Conservation (phyloP, 2,113 vertebrate genomes). For the Phyllostomus discolor region DNA sequence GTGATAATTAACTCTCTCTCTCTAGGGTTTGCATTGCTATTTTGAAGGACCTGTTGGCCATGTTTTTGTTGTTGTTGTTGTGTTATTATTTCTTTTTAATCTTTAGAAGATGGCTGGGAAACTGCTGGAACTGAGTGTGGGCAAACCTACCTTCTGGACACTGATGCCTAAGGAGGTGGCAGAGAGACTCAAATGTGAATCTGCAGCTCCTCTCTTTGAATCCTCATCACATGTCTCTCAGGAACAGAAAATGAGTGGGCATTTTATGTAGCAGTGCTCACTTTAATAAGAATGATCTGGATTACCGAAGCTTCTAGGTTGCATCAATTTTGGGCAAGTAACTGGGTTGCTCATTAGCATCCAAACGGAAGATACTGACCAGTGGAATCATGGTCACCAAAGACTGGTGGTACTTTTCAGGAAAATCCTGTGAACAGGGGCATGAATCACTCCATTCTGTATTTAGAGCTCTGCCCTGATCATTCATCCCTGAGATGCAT, state of each 20-base stretch:
- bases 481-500: conserved; percentile 40
- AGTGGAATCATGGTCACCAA: background rate
- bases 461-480: conserved; percentile 45
- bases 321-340: background rate
- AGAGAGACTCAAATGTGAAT: background rate
- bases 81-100: too few species aligned
- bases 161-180: background rate
- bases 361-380: background rate
- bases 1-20: background rate
- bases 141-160: background rate
- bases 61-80: background rate
- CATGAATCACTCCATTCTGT: conserved; percentile 48
- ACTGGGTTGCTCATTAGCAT: background rate
- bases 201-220: background rate
- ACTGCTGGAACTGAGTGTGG: background rate
- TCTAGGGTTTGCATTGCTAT: background rate
- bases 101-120: background rate
- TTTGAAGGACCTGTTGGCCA: background rate
- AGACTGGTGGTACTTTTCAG: conserved; percentile 52
- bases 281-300: background rate
- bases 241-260: background rate
- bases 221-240: background rate
- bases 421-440: conserved; percentile 51
- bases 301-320: background rate
- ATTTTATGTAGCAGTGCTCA: background rate